Percentiles rank a stretch among this genome's conserved stretches.
phyloP scores from a whole-genome alignment of 2,797 vertebrate species.

The Lagocephalus sceleratus region DNA sequence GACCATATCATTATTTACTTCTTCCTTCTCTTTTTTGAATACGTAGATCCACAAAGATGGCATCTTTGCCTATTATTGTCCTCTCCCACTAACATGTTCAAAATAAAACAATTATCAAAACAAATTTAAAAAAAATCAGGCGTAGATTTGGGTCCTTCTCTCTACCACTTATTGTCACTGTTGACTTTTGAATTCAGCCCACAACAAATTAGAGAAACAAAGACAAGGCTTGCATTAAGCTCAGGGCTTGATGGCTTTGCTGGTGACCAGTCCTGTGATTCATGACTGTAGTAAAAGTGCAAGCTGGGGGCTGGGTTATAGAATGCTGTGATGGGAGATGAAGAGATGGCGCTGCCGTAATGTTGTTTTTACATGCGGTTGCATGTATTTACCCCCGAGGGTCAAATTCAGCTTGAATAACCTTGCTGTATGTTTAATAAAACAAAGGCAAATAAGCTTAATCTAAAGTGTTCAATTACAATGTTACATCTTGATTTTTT shows the following conservation, averaged over 20 bases:
- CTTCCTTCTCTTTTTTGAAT: no score
- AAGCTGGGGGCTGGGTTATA: slow-evolving; percentile 19
- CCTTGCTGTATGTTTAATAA: slow-evolving; percentile 6
- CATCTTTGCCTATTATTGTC: no score
- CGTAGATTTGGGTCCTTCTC: slow-evolving; percentile 4
- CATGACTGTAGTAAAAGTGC: slow-evolving; percentile 26
- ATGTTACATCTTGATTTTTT: background rate
- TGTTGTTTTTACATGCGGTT: slow-evolving; percentile 29
- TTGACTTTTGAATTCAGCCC: slow-evolving; percentile 15
- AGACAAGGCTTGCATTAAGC: slow-evolving; percentile 9
- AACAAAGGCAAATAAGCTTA: background rate
- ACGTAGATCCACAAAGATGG: no score
- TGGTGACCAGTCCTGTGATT: slow-evolving; percentile 37
- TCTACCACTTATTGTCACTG: background rate
- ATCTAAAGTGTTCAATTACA: background rate
- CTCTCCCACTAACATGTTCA: no score
- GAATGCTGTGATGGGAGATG: slow-evolving; percentile 6
- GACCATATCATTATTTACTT: no score
- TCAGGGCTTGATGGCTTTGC: slow-evolving; percentile 14
- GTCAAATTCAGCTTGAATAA: slow-evolving; percentile 19
- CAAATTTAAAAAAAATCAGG: no score
- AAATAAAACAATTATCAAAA: no score
- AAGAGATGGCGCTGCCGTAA: slow-evolving; percentile 13
- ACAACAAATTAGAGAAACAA: slow-evolving; percentile 1
- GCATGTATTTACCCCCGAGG: slow-evolving; percentile 26